Evolutionary conservation across 2,797 vertebrate species (phyloP), one percentile per base, ranked within the genome.

Genomic region (Malurus splendens): DNA sequence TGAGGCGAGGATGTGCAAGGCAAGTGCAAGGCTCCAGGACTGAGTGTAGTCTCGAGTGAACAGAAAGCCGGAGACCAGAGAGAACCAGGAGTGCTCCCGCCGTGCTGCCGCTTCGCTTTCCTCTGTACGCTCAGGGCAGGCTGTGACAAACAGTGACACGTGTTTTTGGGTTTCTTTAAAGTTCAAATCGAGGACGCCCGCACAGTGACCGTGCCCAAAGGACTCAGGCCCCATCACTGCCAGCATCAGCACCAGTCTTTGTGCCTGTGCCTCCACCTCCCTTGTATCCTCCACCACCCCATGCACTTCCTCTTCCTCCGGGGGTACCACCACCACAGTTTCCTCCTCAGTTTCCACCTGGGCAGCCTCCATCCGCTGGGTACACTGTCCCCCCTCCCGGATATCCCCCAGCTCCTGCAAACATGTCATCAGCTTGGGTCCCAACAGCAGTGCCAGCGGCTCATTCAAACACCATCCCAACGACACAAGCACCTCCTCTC

Each of bases 311-410:
- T 92, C 98, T 98, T 50, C 98, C 98, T 42, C 96, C 98, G 68
- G 98, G 98, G 72, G 97, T 98, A 25, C 97, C 98, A 61, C 98
- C 98, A 47, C 98, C 97, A 82, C 98, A 97, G 92, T 98, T 97
- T 83, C 97, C 97, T 96, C 94, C 97, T 96, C 98, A 97, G 71
- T 98, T 97, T 97, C 96, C 98, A 96, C 96, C 96, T 88, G 95
- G 97, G 94, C 98, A 98, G 90, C 98, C 98, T 91, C 98, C 98
- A 24, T 97, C 97, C n/a, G 95, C 97, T 92, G 97, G 97, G 90
- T 99, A 97, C 96, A 96, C 95, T 88, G 97, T 98, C 71, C 98
- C 98, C 96, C 96, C 98, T 66, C 98, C 99, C 41, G 98, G 98
- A 89, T 99, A 98, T 94, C 98, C 98, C 44, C 98, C 98, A 38